Evolutionary conservation across 1,140 invertebrate species (phyloP).

Genomic region (Lucilia sericata): DNA sequence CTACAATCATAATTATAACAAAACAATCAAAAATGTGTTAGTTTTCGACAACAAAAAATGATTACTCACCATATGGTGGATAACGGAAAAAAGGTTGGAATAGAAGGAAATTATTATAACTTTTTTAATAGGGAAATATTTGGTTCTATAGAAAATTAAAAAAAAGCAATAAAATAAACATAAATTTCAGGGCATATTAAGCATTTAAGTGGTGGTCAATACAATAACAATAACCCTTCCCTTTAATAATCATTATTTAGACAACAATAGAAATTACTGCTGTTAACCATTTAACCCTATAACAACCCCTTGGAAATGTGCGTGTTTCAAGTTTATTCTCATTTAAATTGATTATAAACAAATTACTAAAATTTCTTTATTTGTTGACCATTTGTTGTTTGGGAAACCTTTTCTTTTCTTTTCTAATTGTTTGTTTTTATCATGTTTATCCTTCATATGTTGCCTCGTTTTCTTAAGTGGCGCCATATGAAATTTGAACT

Average conservation of each 20-base stretch:
- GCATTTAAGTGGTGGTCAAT: constrained; percentile 25
- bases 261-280: neutral
- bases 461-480: neutral
- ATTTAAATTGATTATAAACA: constrained; percentile 43
- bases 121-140: no score
- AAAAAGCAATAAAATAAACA: constrained; percentile 21
- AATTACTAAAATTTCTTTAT: constrained; percentile 9
- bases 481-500: constrained; percentile 35
- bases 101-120: neutral
- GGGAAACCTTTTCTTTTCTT: neutral
- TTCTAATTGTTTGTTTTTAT: neutral
- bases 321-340: neutral
- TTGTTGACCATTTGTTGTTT: neutral
- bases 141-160: neutral
- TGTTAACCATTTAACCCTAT: neutral
- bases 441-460: no score
- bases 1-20: neutral
- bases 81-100: neutral
- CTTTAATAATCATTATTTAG: neutral
- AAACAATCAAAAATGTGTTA: constrained; percentile 36
- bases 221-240: neutral
- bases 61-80: constrained; percentile 7
- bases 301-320: neutral
- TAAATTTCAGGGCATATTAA: constrained; percentile 4
- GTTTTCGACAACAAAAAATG: neutral